Evolutionary conservation across 2,888 invertebrate species (phyloP).

Genomic region (Stenurella melanura): DNA sequence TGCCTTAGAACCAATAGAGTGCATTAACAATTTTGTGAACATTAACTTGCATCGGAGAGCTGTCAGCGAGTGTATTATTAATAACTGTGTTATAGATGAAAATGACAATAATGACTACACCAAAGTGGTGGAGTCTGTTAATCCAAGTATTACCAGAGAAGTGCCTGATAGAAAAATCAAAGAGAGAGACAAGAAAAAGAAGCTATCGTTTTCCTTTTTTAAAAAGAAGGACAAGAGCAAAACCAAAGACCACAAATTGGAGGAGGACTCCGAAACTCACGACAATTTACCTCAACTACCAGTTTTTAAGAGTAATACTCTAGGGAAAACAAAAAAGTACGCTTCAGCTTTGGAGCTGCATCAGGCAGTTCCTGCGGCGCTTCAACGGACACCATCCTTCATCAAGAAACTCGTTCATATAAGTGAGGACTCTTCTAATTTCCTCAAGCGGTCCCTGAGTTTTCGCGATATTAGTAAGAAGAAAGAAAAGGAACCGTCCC

Average conservation of each 20-base stretch:
- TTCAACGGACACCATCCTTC: conserved; percentile 66
- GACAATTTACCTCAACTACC: conserved; percentile 62
- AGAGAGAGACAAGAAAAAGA: conserved; percentile 61
- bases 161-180: conserved; percentile 47
- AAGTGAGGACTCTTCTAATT: conserved; percentile 65
- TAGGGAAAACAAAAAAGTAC: conserved; percentile 61
- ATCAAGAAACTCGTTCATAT: conserved; percentile 67
- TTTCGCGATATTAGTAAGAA: conserved; percentile 68
- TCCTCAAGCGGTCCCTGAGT: conserved; percentile 69
- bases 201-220: conserved; percentile 64
- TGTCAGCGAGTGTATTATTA: conserved; percentile 54
- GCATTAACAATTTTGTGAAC: conserved; percentile 54
- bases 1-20: conserved; percentile 49
- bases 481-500: conserved; percentile 60
- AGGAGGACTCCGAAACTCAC: conserved; percentile 62
- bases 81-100: conserved; percentile 51
- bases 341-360: conserved; percentile 65
- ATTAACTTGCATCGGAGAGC: conserved; percentile 50
- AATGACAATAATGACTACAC: conserved; percentile 56
- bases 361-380: conserved; percentile 45
- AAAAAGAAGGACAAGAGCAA: conserved; percentile 60
- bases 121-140: conserved; percentile 19
- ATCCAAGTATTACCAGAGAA: conserved; percentile 11
- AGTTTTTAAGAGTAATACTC: conserved; percentile 52
- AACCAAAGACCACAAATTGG: conserved; percentile 59